Percentiles rank a stretch among this genome's conserved stretches.
phyloP scores from a whole-genome alignment of 2,888 invertebrate species.

The Criorhina ranunculi region DNA sequence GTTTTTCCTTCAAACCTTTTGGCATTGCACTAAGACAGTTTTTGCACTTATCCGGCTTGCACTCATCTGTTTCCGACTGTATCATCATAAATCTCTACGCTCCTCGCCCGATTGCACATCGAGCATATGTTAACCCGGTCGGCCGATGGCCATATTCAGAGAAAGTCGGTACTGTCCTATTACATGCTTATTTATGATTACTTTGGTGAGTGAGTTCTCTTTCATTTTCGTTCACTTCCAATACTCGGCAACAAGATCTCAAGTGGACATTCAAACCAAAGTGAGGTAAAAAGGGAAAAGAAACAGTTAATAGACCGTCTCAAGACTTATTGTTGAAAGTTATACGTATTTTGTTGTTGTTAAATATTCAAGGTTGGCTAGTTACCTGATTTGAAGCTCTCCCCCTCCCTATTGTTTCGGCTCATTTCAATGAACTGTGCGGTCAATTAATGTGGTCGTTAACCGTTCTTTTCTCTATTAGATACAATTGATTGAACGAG shows the following conservation, averaged over 20 bases:
- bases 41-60: too few species aligned
- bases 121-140: not conserved
- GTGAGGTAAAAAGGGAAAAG: not conserved
- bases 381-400: not conserved
- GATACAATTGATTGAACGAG: constrained; percentile 16
- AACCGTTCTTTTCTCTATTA: constrained; percentile 24
- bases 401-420: constrained; percentile 8
- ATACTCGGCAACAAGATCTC: constrained; percentile 22
- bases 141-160: constrained; percentile 7
- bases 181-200: constrained; percentile 44
- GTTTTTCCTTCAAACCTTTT: too few species aligned
- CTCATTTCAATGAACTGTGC: constrained; percentile 14
- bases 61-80: too few species aligned
- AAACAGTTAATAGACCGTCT: constrained; percentile 20
- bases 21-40: too few species aligned
- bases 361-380: constrained; percentile 35
- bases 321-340: constrained; percentile 37
- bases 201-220: constrained; percentile 46
- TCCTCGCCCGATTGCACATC: not conserved
- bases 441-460: constrained; percentile 26
- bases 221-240: constrained; percentile 45
- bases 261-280: constrained; percentile 13
- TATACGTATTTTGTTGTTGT: not conserved
- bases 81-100: not conserved
- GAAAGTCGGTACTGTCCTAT: constrained; percentile 41